Base-by-base conservation (phyloP, 2,113 vertebrate genomes). In the Takifugu flavidus region DNA sequence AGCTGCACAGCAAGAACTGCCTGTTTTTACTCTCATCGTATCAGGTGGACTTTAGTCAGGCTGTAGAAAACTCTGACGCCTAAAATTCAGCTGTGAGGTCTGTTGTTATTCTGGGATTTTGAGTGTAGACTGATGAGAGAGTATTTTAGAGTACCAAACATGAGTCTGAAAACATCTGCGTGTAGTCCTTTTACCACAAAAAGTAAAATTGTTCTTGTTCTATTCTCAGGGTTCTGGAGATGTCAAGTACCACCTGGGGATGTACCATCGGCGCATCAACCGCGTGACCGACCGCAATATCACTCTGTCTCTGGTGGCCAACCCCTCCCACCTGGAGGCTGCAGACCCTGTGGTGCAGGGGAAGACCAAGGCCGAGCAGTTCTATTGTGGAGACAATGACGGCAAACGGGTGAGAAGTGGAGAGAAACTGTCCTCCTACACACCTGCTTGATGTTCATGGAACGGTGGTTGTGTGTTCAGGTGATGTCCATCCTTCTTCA, bases 401-500 rank as follows among this genome's bases (percentile, higher is more conserved):
- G 97, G 97, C 4, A 97, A 98, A 66, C 89, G 95, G 92, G 97
- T 99, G 62, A 90, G 66, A 39, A n/a, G 7, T 3, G 5, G 20
- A 6, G 15, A 12, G 45, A 8, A 10, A 39, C 34, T 11, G 34
- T 39, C 8, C 34, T 39, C 34, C 29, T 31, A 2, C 31, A 1
- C 31, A 5, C 31, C 31, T 5, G 31, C 31, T 1, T 39, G 34
- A 10, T 39, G 7, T 10, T 39, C 34, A 39, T 10, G 7, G 0
- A 2, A 1, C 7, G 7, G 7, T 39, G 34, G 34, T 6, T 10
- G 8, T 39, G 34, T 39, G 7, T 3, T 0, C 76, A 99, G 97
- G 97, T 98, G 67, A 98, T 99, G 96, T 98, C 97, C 74, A 94
- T 99, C 79, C 91, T 98, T 20, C 78, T 99, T 46, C 97, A 99